Conservation (phyloP, 1,140 invertebrate genomes). For the Riptortus pedestris region DNA sequence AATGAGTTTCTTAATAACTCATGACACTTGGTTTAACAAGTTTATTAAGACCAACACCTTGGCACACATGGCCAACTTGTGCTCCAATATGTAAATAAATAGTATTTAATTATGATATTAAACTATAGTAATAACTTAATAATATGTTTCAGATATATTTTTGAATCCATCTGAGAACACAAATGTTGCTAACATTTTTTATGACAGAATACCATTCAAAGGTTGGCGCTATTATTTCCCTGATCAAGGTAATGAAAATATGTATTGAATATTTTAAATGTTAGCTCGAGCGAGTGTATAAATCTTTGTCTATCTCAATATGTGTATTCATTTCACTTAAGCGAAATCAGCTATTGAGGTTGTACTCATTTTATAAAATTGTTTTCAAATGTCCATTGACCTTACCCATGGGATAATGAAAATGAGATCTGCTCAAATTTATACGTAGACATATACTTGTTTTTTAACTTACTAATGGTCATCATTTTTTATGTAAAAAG, state of each 20-base stretch:
- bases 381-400: not conserved
- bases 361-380: not conserved
- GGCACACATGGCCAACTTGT: not conserved
- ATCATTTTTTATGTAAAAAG: too few species aligned
- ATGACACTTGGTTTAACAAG: not conserved
- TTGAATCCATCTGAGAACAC: too few species aligned
- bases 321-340: not conserved
- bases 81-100: not conserved
- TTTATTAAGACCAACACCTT: not conserved
- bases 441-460: too few species aligned
- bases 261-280: too few species aligned
- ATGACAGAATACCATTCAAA: conserved; percentile 38
- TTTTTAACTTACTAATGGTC: too few species aligned
- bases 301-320: not conserved
- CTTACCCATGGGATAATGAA: not conserved
- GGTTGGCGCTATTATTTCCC: conserved; percentile 60
- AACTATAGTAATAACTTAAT: not conserved
- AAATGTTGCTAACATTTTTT: not conserved
- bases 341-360: not conserved
- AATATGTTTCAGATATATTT: not conserved
- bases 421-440: not conserved
- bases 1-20: not conserved
- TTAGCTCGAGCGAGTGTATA: not conserved
- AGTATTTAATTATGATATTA: not conserved
- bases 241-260: conserved; percentile 46